Conservation (phyloP, 92 coral and sea anemone genomes). For the Parazoanthus darwini region DNA sequence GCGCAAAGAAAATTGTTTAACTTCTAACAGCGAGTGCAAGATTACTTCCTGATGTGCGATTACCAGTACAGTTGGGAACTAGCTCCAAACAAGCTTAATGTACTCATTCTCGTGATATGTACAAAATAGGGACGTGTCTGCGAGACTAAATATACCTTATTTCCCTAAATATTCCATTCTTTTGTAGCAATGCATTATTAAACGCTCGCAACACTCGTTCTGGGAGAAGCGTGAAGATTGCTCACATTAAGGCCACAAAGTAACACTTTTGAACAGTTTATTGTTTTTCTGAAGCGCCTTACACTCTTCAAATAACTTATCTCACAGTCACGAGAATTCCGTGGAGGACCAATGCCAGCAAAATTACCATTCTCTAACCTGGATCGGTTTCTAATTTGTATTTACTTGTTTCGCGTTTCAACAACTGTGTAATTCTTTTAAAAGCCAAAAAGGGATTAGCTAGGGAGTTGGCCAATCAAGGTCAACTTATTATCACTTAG, state of each 20-base stretch:
- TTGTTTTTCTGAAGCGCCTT: not conserved
- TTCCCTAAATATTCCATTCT: constrained; percentile 26
- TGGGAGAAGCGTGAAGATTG: not conserved
- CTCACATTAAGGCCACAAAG: constrained; percentile 12
- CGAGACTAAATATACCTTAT: constrained; percentile 19
- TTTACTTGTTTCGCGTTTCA: constrained; percentile 9
- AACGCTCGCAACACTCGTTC: constrained; percentile 12
- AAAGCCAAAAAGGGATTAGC: not conserved
- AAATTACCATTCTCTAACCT: not conserved
- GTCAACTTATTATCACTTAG: not conserved
- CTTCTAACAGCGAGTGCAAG: constrained; percentile 32
- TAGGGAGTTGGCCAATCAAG: constrained; percentile 4
- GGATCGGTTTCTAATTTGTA: constrained; percentile 17
- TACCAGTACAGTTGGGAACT: not conserved
- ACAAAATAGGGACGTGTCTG: constrained; percentile 26
- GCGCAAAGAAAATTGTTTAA: constrained; percentile 34
- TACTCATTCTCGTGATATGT: not conserved
- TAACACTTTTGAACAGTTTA: constrained; percentile 7
- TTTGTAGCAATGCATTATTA: constrained; percentile 38
- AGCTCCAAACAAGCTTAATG: not conserved
- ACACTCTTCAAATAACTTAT: not conserved
- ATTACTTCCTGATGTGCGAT: constrained; percentile 14
- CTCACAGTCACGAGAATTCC: not conserved
- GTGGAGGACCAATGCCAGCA: not conserved
- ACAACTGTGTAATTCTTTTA: constrained; percentile 21